Conservation (phyloP, 2,888 invertebrate species). For the Campoplex nolae region DNA sequence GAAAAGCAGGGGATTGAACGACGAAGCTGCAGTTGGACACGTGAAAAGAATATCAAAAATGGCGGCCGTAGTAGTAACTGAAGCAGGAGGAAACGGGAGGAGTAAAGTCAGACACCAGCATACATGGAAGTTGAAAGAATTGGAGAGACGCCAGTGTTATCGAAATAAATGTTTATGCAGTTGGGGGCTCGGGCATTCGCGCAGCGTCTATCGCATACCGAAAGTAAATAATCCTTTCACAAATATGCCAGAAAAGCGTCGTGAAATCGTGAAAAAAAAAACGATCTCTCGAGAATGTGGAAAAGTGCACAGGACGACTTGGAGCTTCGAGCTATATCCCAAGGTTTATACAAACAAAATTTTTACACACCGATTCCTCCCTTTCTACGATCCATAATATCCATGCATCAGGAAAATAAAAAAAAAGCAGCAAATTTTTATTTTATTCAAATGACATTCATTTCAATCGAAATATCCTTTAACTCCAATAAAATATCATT, state of each 20-base stretch:
- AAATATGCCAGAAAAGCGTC: constrained; percentile 27
- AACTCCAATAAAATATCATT: constrained; percentile 1
- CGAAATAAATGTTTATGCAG: constrained; percentile 68
- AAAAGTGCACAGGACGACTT: neutral
- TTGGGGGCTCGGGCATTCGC: constrained; percentile 33
- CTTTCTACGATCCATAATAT: constrained; percentile 1
- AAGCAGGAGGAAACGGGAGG: neutral
- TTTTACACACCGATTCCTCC: constrained; percentile 2
- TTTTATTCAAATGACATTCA: constrained; percentile 33
- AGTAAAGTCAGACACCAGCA: constrained; percentile 22
- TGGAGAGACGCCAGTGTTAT: constrained; percentile 65
- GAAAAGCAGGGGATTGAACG: neutral
- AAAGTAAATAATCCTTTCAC: constrained; percentile 48
- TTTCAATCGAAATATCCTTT: constrained; percentile 18
- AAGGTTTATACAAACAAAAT: constrained; percentile 35
- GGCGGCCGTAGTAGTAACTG: constrained; percentile 29
- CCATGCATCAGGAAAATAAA: neutral
- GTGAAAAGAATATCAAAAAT: constrained; percentile 64
- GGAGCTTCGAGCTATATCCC: constrained; percentile 8
- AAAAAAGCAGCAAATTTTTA: constrained; percentile 7
- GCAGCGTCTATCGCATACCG: constrained; percentile 44
- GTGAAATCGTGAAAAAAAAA: constrained; percentile 31
- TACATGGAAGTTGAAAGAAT: constrained; percentile 58
- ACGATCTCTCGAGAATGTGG: neutral
- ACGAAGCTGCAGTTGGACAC: constrained; percentile 56